Evolutionary conservation across 2,113 vertebrate genomes (phyloP), one percentile per base, ranked within the genome.

Genomic region (Dasyprocta punctata): DNA sequence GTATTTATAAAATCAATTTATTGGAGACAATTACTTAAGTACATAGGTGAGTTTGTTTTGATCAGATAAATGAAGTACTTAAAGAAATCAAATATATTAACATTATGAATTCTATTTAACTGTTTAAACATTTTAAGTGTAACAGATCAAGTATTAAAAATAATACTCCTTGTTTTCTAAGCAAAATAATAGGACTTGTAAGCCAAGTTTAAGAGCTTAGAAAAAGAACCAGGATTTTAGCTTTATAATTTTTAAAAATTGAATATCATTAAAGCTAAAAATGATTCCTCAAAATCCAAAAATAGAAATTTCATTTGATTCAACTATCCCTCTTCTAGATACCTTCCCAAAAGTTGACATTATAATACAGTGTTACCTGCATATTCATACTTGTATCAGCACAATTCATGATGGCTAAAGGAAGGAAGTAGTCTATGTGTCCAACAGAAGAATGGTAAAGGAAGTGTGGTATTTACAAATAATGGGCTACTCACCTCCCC

Each of bases 1-100:
- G 17, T 92, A 87, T 94, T 94, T 94, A 80, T 69, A 77, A 85
- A 94, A 30, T 44, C 87, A 94, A 90, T 69, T 82, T 94, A 60
- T 93, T 92, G 28, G 88, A 22, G 13, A 80, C 20, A 73, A 69
- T 69, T 69, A 67, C 33, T 67, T 52, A 93, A 86, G 33, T 60
- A 30, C 33, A 49, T 69, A 30, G 4, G 2, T 71, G 58, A 30
- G n/a, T 95, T 75, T 92, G 58, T 56, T 94, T 96, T 90, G 86
- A 28, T 95, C 67, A 82, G 67, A 56, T 95, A 91, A 96, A 93
- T 91, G 83, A 95, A 95, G 38, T 80, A 90, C 63, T 93, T 91
- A 86, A 91, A 86, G 60, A 95, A 94, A 86, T 69, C 16, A 92
- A 86, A 80, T 89, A 80, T 44, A 81, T 89, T 90, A 86, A 83